These are phyloP conservation scores for Monochamus saltuarius DNA, from an alignment of 1,140 invertebrate species.

Conservation along the genomic window DNA sequence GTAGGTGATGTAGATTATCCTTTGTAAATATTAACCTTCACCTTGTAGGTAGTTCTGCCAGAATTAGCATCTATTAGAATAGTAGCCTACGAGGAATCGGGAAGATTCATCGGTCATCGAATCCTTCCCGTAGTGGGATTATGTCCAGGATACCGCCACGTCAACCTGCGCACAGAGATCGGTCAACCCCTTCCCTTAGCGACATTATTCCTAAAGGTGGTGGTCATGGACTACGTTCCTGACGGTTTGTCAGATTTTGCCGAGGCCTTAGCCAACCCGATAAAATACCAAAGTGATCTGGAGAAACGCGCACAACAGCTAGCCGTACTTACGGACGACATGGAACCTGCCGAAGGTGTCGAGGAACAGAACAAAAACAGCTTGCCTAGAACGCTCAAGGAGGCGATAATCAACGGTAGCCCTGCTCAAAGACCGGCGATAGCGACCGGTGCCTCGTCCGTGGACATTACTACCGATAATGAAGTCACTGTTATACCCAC, in stretches of 20 bases:
- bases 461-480: slow-evolving; percentile 37
- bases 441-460: slow-evolving; percentile 29
- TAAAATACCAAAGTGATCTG: slow-evolving; percentile 92
- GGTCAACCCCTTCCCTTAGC: slow-evolving; percentile 89
- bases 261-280: slow-evolving; percentile 95
- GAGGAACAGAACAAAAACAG: slow-evolving; percentile 36
- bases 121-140: slow-evolving; percentile 94
- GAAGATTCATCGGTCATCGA: slow-evolving; percentile 91
- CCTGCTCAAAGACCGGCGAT: slow-evolving; percentile 41
- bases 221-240: slow-evolving; percentile 97
- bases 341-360: slow-evolving; percentile 51
- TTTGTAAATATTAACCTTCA: slow-evolving; percentile 14
- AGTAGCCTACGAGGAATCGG: slow-evolving; percentile 94
- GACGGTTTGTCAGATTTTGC: slow-evolving; percentile 92
- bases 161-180: slow-evolving; percentile 86
- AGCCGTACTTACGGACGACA: slow-evolving; percentile 84
- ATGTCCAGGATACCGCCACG: slow-evolving; percentile 91
- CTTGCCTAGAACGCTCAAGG: slow-evolving; percentile 29
- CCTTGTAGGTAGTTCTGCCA: slow-evolving; percentile 86
- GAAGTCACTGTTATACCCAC: slow-evolving; percentile 18
- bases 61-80: slow-evolving; percentile 94
- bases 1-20: no score
- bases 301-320: slow-evolving; percentile 92
- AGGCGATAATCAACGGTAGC: slow-evolving; percentile 38
- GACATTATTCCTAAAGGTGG: slow-evolving; percentile 88